Evolutionary conservation across 2,888 invertebrate genomes (phyloP).

Genomic region (Empis stercorea): DNA sequence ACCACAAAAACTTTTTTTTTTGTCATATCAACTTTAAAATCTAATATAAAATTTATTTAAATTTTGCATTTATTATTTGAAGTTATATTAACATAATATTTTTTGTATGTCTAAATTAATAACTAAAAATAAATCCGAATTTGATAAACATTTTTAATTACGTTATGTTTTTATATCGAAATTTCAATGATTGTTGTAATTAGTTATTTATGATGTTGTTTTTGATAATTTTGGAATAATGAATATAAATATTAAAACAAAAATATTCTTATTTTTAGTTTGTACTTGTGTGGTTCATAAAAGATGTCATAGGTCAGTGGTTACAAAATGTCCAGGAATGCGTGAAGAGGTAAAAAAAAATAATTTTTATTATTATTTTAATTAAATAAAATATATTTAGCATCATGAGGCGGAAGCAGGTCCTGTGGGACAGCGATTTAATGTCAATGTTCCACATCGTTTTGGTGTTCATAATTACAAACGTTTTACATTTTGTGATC

Average conservation of each 20-base stretch:
- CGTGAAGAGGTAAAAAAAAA: constrained; percentile 57
- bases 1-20: too few relatives aligned
- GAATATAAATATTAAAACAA: background rate
- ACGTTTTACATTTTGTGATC: constrained; percentile 98
- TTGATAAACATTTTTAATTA: too few relatives aligned
- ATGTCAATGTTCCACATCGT: constrained; percentile 96
- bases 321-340: constrained; percentile 98
- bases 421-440: constrained; percentile 71
- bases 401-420: constrained; percentile 46
- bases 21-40: too few relatives aligned
- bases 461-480: constrained; percentile 94
- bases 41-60: too few relatives aligned
- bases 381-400: constrained; percentile 15
- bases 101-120: too few relatives aligned
- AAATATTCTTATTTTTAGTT: constrained; percentile 51
- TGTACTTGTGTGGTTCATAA: constrained; percentile 99
- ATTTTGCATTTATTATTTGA: too few relatives aligned
- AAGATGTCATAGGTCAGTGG: constrained; percentile 90
- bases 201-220: too few relatives aligned
- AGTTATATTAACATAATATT: too few relatives aligned
- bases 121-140: too few relatives aligned
- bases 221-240: background rate
- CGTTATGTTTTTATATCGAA: too few relatives aligned
- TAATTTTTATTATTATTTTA: background rate
- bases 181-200: too few relatives aligned